phyloP scores from a whole-genome alignment of 2,888 invertebrate species.

The Sinelater perroti region DNA sequence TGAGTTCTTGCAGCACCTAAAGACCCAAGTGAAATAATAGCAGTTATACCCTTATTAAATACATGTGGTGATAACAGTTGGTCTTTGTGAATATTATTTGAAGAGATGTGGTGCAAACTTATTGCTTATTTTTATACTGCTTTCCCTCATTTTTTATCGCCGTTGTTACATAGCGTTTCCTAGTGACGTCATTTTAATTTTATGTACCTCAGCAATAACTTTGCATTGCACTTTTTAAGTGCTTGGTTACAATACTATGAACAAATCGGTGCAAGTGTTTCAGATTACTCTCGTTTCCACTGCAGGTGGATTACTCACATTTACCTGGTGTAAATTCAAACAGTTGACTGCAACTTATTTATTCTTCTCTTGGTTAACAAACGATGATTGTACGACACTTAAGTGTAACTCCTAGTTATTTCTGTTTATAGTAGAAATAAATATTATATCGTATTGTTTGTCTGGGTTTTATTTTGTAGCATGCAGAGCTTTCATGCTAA shows the following conservation, averaged over 20 bases:
- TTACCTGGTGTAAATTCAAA: conserved; percentile 1
- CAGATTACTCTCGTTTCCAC: conserved; percentile 9
- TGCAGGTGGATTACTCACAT: conserved; percentile 4
- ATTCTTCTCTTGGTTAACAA: conserved; percentile 19
- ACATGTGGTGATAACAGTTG: conserved; percentile 30
- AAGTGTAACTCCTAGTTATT: conserved; percentile 34
- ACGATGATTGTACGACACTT: conserved; percentile 25
- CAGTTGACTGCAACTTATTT: conserved; percentile 15
- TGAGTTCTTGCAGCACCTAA: conserved; percentile 97
- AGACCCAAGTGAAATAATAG: conserved; percentile 90
- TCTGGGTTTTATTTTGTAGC: conserved; percentile 10
- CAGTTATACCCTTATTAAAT: conserved; percentile 36
- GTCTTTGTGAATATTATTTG: conserved; percentile 35
- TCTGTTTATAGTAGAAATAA: conserved; percentile 35
- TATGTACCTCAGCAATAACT: conserved; percentile 17
- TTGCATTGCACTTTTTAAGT: conserved; percentile 18
- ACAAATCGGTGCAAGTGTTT: too few species aligned
- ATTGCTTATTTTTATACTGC: conserved; percentile 19
- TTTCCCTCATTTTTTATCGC: neutral
- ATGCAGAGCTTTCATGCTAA: too few species aligned
- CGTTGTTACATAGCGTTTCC: neutral
- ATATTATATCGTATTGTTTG: conserved; percentile 29
- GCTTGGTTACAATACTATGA: too few species aligned
- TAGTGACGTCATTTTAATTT: neutral
- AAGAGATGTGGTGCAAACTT: conserved; percentile 24